Evolutionary conservation across 2,113 vertebrate species (phyloP), one percentile per base, ranked within the genome.

Genomic region (Grammomys surdaster): DNA sequence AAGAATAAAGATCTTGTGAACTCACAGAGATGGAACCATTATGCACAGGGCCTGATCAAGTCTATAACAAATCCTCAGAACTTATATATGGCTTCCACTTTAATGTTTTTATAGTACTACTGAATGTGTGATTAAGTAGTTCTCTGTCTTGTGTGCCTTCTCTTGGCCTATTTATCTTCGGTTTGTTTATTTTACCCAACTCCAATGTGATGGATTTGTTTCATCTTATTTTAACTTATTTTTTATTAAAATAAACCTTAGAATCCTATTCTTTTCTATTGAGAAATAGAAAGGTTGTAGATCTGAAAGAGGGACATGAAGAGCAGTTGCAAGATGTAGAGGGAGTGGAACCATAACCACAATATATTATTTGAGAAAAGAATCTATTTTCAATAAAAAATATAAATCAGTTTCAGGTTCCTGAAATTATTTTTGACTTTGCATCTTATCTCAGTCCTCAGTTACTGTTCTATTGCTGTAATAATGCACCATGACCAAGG

Each of bases 391-490:
- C 76, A 78, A 78, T 19, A 51, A 78, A 31, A 14, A 7, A 20
- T 11, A 78, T 19, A 72, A 36, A 54, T 33, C 16, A 78, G 31
- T 54, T 78, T 17, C 33, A 17, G 31, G 1, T 43, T 63, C 13
- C 77, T 88, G 63, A 85, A 96, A 19, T 46, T 43, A 9, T 94
- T 93, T 88, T 85, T 28, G 90, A 70, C 10, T 93, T 96, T 78
- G 77, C 46, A 24, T 5, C 8, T 60, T 13, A 51, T 2, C 20
- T 40, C 51, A 22, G 10, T 56, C 33, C 19, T n/a, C 56, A 56
- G 31, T 56, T 56, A 56, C 33, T 56, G 31, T n/a, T 54, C 1
- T 19, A 28, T 78, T 51, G 3, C 46, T 78, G 16, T 10, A 51
- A 78, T 54, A 9, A 78, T 54, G 33, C 16, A 54, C 48, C 3